phyloP scores from a whole-genome alignment of 1,140 invertebrate genomes.

The Leptoteleia sp. region DNA sequence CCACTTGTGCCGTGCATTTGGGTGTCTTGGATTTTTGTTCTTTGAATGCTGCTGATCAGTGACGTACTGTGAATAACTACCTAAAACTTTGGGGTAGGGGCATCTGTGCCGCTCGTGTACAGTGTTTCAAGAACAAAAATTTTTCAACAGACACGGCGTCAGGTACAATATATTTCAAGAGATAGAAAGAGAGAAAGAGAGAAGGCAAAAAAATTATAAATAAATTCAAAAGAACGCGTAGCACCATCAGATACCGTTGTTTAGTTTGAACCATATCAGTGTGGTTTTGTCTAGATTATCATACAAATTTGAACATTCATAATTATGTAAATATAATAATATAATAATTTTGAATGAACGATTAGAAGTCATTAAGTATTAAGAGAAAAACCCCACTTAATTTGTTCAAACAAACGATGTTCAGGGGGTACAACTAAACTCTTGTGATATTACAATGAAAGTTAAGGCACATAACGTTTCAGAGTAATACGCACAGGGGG shows the following conservation, averaged over 20 bases:
- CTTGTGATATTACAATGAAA: too few relatives aligned
- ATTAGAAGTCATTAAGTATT: too few relatives aligned
- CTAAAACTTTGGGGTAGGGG: constrained; percentile 43
- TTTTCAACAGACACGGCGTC: constrained; percentile 70
- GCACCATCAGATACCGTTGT: constrained; percentile 10
- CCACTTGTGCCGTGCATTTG: constrained; percentile 12
- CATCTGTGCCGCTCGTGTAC: constrained; percentile 61
- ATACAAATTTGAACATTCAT: too few relatives aligned
- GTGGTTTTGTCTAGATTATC: not conserved
- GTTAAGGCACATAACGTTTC: too few relatives aligned
- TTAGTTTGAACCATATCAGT: not conserved
- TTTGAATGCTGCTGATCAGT: constrained; percentile 39
- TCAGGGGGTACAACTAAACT: too few relatives aligned
- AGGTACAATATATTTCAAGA: constrained; percentile 72
- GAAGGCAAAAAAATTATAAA: constrained; percentile 37
- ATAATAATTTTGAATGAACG: too few relatives aligned
- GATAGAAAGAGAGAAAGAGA: too few relatives aligned
- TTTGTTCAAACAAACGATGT: too few relatives aligned
- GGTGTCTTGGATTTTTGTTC: constrained; percentile 3
- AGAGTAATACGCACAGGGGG: too few relatives aligned
- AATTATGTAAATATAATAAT: too few relatives aligned
- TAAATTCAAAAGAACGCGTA: constrained; percentile 22
- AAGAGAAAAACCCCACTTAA: too few relatives aligned
- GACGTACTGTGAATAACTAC: constrained; percentile 23
- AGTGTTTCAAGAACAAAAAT: constrained; percentile 53